phyloP scores from a whole-genome alignment of 2,888 invertebrate species.

The Andricus quercusramuli region DNA sequence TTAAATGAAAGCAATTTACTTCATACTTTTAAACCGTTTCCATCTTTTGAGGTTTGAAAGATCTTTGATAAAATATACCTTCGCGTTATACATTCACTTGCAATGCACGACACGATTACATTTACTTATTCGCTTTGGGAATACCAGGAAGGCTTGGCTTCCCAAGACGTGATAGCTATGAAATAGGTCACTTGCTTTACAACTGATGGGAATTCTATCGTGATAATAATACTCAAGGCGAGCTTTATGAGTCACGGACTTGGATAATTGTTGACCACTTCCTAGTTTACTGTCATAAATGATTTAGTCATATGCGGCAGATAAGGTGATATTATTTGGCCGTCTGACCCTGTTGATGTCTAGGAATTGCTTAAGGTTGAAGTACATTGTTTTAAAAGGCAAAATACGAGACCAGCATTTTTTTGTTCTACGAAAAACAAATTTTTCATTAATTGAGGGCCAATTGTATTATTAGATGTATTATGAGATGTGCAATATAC shows the following conservation, averaged over 20 bases:
- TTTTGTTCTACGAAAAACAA: no score
- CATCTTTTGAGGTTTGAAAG: background rate
- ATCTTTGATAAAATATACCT: conserved; percentile 4
- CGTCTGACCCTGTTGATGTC: no score
- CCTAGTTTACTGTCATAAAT: conserved; percentile 44
- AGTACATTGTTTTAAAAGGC: no score
- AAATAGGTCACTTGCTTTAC: conserved; percentile 54
- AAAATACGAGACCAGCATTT: no score
- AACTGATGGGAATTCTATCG: conserved; percentile 49
- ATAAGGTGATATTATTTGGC: background rate
- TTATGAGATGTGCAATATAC: no score
- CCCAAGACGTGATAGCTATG: conserved; percentile 51
- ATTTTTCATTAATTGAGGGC: no score
- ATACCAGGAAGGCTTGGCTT: conserved; percentile 46
- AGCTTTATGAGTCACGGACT: conserved; percentile 49
- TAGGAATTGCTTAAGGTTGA: no score
- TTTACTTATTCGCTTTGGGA: conserved; percentile 32
- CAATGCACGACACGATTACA: conserved; percentile 25
- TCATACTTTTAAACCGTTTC: background rate
- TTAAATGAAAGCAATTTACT: background rate
- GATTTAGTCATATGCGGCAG: background rate
- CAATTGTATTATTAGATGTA: no score
- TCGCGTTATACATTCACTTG: background rate
- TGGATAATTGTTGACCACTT: conserved; percentile 51
- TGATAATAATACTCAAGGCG: conserved; percentile 38